phyloP scores from a whole-genome alignment of 2,797 vertebrate species.

The Melanotaenia pygmaea region DNA sequence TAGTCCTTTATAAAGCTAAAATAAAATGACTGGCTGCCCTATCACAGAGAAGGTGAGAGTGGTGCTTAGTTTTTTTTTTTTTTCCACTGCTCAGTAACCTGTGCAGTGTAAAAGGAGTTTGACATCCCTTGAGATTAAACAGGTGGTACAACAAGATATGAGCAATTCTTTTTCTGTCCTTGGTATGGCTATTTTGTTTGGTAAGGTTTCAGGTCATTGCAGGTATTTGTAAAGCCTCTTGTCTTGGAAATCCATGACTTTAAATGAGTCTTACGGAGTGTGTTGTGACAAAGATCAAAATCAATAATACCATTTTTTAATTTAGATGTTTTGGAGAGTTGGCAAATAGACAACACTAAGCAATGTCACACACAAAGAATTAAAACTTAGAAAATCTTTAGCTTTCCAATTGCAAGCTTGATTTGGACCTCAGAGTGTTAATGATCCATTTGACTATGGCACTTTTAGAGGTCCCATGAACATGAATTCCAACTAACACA shows the following conservation, averaged over 20 bases:
- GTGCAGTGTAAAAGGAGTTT: conserved; percentile 5
- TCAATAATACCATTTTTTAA: conserved; percentile 6
- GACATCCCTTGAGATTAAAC: conserved; percentile 7
- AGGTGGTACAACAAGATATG: not conserved
- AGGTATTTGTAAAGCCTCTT: conserved; percentile 3
- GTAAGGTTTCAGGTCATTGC: not conserved
- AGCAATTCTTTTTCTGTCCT: not conserved
- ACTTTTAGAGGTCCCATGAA: conserved; percentile 14
- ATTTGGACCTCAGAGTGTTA: not conserved
- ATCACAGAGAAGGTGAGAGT: conserved; percentile 5
- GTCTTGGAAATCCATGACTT: not conserved
- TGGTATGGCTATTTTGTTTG: conserved; percentile 2
- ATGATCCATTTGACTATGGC: not conserved
- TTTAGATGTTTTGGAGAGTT: not conserved
- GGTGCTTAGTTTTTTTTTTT: not conserved
- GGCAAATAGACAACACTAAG: not conserved
- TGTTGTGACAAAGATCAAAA: conserved; percentile 11
- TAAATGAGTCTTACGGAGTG: not conserved
- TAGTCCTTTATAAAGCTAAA: conserved; percentile 23
- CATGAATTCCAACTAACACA: not conserved
- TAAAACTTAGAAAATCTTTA: not conserved
- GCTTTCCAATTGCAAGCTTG: not conserved
- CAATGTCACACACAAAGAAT: not conserved
- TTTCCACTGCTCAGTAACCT: conserved; percentile 7
- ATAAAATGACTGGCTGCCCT: conserved; percentile 23